A percentile compares a stretch with the other conserved stretches of the same genome.
Conservation (phyloP, 2,113 vertebrate species). For the Gallinago paraguaiae region DNA sequence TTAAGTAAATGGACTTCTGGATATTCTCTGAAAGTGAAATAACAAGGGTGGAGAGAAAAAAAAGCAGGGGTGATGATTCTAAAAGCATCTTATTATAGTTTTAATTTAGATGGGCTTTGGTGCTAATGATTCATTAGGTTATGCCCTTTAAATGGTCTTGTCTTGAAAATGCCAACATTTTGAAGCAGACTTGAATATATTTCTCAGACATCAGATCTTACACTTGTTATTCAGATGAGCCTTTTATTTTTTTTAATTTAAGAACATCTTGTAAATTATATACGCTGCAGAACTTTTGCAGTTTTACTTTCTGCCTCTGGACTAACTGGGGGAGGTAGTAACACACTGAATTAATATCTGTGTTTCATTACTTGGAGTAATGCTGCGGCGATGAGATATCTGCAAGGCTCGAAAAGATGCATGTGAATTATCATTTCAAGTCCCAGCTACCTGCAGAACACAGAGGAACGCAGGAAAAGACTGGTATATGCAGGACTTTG, state of each 20-base stretch:
- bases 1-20: conserved; percentile 24
- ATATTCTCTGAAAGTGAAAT: conserved; percentile 26
- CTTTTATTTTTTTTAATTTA: neutral
- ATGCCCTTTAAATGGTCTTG: conserved; percentile 67
- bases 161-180: conserved; percentile 68
- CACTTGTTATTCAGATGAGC: conserved; percentile 14
- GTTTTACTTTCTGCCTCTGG: conserved; percentile 47
- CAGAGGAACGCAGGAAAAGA: neutral
- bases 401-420: conserved; percentile 17
- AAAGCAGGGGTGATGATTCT: neutral
- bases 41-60: neutral
- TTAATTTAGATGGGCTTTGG: conserved; percentile 72
- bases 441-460: neutral
- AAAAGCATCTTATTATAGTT: conserved; percentile 63
- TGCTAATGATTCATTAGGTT: conserved; percentile 70
- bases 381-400: neutral
- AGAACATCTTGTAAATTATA: conserved; percentile 38
- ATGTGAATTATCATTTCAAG: conserved; percentile 9
- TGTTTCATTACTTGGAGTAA: conserved; percentile 42
- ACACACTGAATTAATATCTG: conserved; percentile 42
- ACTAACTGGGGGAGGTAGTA: conserved; percentile 26
- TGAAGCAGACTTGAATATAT: conserved; percentile 51
- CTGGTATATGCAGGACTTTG: neutral
- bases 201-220: conserved; percentile 45
- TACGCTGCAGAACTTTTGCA: neutral